Evolutionary conservation across 2,113 vertebrate genomes (phyloP), one percentile per base, ranked within the genome.

Genomic region (Ascaphus truei): DNA sequence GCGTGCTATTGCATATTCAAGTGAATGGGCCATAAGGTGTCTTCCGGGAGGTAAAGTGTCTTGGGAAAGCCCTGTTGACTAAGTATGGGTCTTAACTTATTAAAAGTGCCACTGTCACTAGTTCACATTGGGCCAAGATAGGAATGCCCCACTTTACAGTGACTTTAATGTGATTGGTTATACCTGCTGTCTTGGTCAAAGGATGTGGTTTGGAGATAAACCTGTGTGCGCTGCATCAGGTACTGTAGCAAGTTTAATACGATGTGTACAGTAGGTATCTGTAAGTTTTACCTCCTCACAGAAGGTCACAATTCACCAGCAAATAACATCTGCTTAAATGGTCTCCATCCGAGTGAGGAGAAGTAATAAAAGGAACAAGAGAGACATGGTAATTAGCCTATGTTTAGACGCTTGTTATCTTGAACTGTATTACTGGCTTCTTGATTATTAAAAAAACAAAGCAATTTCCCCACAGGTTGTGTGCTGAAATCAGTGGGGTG

Each of bases 381-480:
- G 13, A 20, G 67, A 41, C 45, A 60, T 51, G 56, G 18, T 60
- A 60, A 69, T 69, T 60, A 69, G 43, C 67, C 29, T 51, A 26
- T 60, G 67, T 59, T 39, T 58, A 60, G 56, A 69, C 25, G 45
- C 56, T 60, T 60, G 56, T 69, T 69, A 69, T 60, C 67, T 51
- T 60, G 52, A 20, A 48, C 45, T 48, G 43, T 29, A 60, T 69
- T 50, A 45, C 55, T 60, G 56, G 7, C 48, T 50, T 60, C 30
- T 11, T 63, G 56, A 6, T 48, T 60, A 33, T 59, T 69, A 29
- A 50, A 51, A 25, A 58, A 52, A 15, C 5, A 26, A 20, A 31
- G 2, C 18, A 29, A 20, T n/a, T n/a, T n/a, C n/a, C n/a, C 43
- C 50, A 29, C 50, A 36, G 55, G 37, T 39, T 65, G 50, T 31